These are phyloP conservation scores for Ectropis crepuscularia DNA, from an alignment of 2,888 invertebrate species.

Conservation along the genomic window DNA sequence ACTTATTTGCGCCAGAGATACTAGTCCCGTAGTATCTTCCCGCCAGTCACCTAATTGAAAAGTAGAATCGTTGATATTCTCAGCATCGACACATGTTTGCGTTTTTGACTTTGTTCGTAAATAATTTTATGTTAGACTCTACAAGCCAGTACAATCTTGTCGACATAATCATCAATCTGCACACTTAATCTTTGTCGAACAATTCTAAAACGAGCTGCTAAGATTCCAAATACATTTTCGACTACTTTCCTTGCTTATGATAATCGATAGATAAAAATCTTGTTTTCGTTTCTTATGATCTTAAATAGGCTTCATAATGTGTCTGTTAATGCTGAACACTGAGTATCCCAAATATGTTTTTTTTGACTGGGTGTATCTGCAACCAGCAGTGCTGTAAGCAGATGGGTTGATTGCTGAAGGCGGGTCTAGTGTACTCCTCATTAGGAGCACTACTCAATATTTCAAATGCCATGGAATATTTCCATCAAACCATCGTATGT, in stretches of 20 bases:
- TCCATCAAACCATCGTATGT: too few relatives aligned
- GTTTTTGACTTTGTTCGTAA: conserved; percentile 43
- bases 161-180: conserved; percentile 31
- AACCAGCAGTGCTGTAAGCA: too few relatives aligned
- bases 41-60: conserved; percentile 38
- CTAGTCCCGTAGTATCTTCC: conserved; percentile 31
- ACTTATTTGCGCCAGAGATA: conserved; percentile 34
- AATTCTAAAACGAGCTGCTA: conserved; percentile 24
- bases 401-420: too few relatives aligned
- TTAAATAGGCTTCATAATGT: conserved; percentile 34
- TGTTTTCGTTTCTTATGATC: conserved; percentile 21
- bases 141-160: conserved; percentile 32
- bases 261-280: neutral
- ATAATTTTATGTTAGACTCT: conserved; percentile 47
- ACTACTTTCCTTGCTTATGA: neutral
- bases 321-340: conserved; percentile 21
- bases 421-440: too few relatives aligned
- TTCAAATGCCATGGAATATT: too few relatives aligned
- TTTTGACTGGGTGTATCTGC: too few relatives aligned
- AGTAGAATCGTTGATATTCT: conserved; percentile 26
- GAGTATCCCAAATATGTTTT: conserved; percentile 30
- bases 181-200: conserved; percentile 28
- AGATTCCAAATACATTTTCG: conserved; percentile 22
- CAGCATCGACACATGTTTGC: conserved; percentile 25
- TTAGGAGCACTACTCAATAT: too few relatives aligned